phyloP scores from a whole-genome alignment of 2,888 invertebrate species.

The Argyresthia albistria region DNA sequence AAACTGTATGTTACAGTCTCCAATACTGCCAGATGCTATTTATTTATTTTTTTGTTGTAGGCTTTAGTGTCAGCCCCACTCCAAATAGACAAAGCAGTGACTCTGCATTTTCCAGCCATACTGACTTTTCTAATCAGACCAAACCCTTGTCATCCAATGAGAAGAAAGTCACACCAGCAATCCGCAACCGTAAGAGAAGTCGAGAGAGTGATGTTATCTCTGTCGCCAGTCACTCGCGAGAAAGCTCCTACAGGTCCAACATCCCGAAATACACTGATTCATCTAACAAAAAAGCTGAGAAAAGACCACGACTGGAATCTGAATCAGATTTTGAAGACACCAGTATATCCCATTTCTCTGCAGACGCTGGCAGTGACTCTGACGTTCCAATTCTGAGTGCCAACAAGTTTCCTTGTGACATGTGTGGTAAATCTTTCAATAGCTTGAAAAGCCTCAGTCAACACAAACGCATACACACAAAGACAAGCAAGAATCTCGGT shows the following conservation, averaged over 20 bases:
- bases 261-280: constrained; percentile 30
- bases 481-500: constrained; percentile 9
- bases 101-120: constrained; percentile 58
- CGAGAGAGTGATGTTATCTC: constrained; percentile 41
- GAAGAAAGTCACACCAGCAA: constrained; percentile 28
- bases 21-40: too few species aligned
- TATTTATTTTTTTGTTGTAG: constrained; percentile 22
- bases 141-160: constrained; percentile 37
- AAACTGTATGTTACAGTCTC: too few species aligned
- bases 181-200: constrained; percentile 43
- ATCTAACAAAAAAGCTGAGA: constrained; percentile 18
- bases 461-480: background rate
- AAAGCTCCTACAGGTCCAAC: constrained; percentile 26
- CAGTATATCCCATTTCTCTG: constrained; percentile 35
- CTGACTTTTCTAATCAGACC: constrained; percentile 36
- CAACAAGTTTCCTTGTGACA: constrained; percentile 31
- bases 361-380: constrained; percentile 50
- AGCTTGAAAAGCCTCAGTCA: constrained; percentile 24
- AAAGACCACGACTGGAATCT: constrained; percentile 28
- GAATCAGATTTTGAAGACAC: constrained; percentile 56
- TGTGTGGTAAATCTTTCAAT: constrained; percentile 37
- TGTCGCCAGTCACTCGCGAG: constrained; percentile 36
- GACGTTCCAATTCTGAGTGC: constrained; percentile 37
- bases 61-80: constrained; percentile 32
- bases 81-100: constrained; percentile 60